Evolutionary conservation across 2,113 vertebrate genomes (phyloP).

Genomic region (Holacanthus passer): DNA sequence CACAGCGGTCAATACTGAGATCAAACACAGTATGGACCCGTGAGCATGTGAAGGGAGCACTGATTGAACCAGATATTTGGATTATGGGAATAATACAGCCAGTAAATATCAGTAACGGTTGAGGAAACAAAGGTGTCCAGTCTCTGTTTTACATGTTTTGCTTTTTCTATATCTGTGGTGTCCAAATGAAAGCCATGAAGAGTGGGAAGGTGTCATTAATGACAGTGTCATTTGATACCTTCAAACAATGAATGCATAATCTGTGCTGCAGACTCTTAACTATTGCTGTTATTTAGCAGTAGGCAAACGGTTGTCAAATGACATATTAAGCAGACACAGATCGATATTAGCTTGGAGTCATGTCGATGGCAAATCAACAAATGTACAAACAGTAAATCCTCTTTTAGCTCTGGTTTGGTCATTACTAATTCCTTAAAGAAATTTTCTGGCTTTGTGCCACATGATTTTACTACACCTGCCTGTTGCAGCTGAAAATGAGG

Average conservation of each 20-base stretch:
- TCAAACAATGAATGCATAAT: neutral
- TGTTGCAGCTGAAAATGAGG: neutral
- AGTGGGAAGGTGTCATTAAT: too few relatives aligned
- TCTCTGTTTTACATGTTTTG: neutral
- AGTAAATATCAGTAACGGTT: neutral
- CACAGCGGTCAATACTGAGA: neutral
- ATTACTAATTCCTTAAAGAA: neutral
- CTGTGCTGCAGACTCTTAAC: neutral
- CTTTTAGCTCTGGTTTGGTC: neutral
- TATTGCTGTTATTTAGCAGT: neutral
- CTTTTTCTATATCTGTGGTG: neutral
- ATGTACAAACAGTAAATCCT: neutral
- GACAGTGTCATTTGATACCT: neutral
- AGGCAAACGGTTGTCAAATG: slow-evolving; percentile 1
- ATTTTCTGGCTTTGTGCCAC: too few relatives aligned
- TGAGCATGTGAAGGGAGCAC: neutral
- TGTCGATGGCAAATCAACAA: neutral
- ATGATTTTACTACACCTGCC: too few relatives aligned
- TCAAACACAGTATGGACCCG: slow-evolving; percentile 5
- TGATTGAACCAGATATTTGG: slow-evolving; percentile 14
- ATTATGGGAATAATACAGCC: neutral
- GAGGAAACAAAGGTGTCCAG: neutral
- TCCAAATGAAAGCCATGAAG: neutral
- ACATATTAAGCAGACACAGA: neutral
- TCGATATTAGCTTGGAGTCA: neutral